Evolutionary conservation across 2,797 vertebrate species (phyloP).

Genomic region (Gallinago solitaria): DNA sequence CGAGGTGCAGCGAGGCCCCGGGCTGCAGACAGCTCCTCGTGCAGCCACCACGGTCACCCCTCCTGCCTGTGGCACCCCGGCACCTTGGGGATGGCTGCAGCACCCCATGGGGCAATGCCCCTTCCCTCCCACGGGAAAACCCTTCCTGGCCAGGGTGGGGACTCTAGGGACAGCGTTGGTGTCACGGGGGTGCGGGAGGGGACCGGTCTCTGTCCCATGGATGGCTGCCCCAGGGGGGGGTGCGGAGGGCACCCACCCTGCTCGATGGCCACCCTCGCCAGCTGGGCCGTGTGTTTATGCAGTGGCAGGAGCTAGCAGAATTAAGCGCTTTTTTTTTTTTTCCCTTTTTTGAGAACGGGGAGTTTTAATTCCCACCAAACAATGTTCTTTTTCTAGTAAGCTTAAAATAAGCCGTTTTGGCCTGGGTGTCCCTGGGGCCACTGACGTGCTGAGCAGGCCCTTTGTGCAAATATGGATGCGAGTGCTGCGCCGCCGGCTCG

Average conservation of each 20-base stretch:
- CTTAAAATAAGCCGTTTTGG: constrained; percentile 82
- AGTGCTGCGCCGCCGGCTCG: background rate
- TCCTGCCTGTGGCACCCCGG: fast-evolving
- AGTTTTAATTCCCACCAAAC: constrained; percentile 78
- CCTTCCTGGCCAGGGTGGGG: background rate
- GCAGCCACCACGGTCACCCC: fast-evolving
- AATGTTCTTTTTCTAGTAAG: constrained; percentile 75
- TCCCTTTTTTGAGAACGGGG: constrained; percentile 79
- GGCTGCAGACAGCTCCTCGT: background rate
- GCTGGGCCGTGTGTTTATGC: constrained; percentile 17
- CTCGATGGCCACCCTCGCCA: background rate
- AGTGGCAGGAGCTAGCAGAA: constrained; percentile 31
- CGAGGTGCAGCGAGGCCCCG: background rate
- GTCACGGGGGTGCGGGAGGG: background rate
- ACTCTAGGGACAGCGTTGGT: fast-evolving
- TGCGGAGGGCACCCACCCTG: background rate
- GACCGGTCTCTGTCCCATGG: background rate
- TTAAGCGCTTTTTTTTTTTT: constrained; percentile 60
- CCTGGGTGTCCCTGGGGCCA: background rate
- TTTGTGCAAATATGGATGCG: constrained; percentile 84
- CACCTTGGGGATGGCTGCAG: background rate
- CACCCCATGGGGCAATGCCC: fast-evolving
- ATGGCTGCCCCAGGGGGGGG: background rate
- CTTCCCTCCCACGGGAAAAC: background rate
- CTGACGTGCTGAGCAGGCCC: constrained; percentile 13